phyloP scores from a whole-genome alignment of 2,797 vertebrate species.

The Phaenicophaeus curvirostris region DNA sequence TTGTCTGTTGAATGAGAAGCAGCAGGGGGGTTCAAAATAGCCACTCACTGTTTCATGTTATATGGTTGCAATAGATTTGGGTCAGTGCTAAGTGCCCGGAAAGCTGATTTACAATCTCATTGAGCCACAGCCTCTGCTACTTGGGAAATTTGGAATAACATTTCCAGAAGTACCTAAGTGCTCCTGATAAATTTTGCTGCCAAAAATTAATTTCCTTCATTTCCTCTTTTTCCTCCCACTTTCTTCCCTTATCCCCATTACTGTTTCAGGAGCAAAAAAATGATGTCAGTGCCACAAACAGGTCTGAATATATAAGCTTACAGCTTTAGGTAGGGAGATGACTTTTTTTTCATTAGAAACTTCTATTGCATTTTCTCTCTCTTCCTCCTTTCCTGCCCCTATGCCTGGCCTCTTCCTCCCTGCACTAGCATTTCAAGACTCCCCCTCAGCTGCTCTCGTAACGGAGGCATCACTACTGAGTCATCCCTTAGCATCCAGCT shows the following conservation, averaged over 20 bases:
- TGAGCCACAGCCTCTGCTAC: background rate
- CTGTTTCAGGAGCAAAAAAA: constrained; percentile 25
- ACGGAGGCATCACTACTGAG: background rate
- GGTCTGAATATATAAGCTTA: background rate
- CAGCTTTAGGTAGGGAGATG: background rate
- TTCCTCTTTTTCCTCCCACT: constrained; percentile 24
- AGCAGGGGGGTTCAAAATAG: background rate
- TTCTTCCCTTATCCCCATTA: constrained; percentile 1
- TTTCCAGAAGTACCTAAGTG: constrained; percentile 26
- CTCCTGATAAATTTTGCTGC: constrained; percentile 12
- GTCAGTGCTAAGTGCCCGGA: background rate
- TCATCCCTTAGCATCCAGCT: background rate
- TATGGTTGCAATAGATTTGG: background rate
- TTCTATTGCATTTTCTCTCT: background rate
- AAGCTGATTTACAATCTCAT: constrained; percentile 24
- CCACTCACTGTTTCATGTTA: background rate
- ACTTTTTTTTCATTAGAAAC: background rate
- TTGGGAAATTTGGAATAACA: background rate
- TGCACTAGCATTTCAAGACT: background rate
- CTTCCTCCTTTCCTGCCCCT: background rate
- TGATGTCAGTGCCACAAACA: background rate
- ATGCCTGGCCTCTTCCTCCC: background rate
- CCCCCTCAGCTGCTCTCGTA: background rate
- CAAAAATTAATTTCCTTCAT: constrained; percentile 39
- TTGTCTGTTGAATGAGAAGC: background rate